phyloP scores from a whole-genome alignment of 2,113 vertebrate genomes.

The Jacana jacana region DNA sequence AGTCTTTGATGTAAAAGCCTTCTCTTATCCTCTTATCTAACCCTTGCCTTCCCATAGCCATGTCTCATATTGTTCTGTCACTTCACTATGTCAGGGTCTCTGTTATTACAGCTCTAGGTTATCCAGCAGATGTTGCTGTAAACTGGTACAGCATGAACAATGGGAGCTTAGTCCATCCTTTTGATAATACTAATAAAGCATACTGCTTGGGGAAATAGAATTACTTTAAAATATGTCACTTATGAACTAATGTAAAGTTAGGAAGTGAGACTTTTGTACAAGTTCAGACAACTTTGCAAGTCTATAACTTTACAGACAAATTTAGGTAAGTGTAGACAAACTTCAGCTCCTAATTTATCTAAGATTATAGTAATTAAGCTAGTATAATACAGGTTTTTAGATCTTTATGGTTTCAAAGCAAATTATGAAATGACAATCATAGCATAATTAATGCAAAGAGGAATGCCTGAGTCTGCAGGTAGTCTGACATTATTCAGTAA shows the following conservation, averaged over 20 bases:
- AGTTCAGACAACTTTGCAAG: not conserved
- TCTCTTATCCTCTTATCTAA: slow-evolving; percentile 41
- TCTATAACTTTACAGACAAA: not conserved
- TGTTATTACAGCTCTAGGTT: slow-evolving; percentile 40
- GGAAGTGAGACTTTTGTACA: not conserved
- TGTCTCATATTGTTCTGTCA: slow-evolving; percentile 49
- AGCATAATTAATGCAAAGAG: not conserved
- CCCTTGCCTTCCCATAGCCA: slow-evolving; percentile 18
- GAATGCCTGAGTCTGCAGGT: not conserved
- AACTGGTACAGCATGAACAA: not conserved
- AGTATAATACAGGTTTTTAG: not conserved
- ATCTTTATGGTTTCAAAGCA: not conserved
- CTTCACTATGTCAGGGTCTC: slow-evolving; percentile 24
- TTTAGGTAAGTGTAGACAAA: not conserved
- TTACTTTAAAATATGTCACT: not conserved
- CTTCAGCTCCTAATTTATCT: not conserved
- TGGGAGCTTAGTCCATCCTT: not conserved
- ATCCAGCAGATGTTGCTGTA: slow-evolving; percentile 43
- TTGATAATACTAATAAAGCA: not conserved
- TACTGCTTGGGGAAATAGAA: not conserved
- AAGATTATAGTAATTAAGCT: not conserved
- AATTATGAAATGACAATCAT: not conserved
- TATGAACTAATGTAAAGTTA: not conserved
- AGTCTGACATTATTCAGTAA: not conserved
- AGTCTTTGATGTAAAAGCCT: slow-evolving; percentile 61